Evolutionary conservation across 2,113 vertebrate genomes (phyloP).

Genomic region (Eudyptes chrysolophus): DNA sequence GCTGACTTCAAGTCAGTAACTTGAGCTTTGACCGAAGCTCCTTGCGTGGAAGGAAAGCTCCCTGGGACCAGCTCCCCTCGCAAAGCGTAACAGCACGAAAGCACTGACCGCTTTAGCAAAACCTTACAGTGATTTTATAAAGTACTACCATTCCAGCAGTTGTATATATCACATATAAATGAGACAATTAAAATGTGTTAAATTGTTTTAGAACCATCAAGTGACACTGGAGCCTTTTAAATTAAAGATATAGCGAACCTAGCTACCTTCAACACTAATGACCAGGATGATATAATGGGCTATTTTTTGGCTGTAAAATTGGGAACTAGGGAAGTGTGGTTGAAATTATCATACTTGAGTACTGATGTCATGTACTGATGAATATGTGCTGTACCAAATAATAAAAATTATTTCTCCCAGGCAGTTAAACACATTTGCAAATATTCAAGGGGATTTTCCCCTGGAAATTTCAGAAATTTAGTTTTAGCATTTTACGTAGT

Average conservation of each 20-base stretch:
- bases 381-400: background rate
- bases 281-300: background rate
- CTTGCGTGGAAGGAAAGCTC: background rate
- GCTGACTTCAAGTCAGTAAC: background rate
- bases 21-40: background rate
- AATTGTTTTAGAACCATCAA: background rate
- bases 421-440: background rate
- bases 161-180: background rate
- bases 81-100: background rate
- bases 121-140: background rate
- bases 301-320: background rate
- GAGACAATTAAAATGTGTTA: background rate
- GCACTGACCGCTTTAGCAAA: background rate
- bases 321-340: background rate
- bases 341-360: slow-evolving; percentile 2
- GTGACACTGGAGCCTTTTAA: background rate
- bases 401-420: background rate
- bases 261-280: background rate
- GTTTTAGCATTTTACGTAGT: background rate
- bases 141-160: background rate
- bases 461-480: background rate
- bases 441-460: background rate
- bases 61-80: background rate
- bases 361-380: background rate
- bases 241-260: background rate